Evolutionary conservation across 2,113 vertebrate species (phyloP).

Genomic region (Chunga burmeisteri): DNA sequence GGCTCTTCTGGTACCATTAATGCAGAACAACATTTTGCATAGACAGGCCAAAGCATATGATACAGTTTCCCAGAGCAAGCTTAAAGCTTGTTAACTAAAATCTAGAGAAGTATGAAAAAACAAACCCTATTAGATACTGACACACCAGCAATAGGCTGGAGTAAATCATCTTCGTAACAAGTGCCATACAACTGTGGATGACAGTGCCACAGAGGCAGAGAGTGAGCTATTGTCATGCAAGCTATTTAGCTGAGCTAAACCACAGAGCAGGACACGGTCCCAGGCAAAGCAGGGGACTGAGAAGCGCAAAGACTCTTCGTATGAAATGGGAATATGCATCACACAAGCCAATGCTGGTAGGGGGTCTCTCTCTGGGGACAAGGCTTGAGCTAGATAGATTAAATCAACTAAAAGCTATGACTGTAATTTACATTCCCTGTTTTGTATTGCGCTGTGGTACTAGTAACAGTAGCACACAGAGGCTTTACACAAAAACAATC

Average conservation of each 20-base stretch:
- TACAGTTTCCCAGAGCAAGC: background rate
- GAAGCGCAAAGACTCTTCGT: conserved; percentile 10
- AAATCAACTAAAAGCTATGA: conserved; percentile 43
- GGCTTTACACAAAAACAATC: background rate
- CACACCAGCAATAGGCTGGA: background rate
- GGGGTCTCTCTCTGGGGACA: conserved; percentile 12
- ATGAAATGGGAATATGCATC: background rate
- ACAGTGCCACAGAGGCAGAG: background rate
- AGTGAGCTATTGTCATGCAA: background rate
- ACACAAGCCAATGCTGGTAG: background rate
- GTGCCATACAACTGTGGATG: background rate
- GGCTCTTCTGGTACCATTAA: background rate
- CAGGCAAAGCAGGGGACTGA: background rate
- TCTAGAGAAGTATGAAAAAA: background rate
- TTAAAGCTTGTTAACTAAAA: conserved; percentile 3
- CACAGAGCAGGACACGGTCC: background rate
- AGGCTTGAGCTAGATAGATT: conserved; percentile 27
- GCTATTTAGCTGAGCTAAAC: background rate
- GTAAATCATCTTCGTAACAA: background rate
- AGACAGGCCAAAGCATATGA: background rate
- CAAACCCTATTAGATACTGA: background rate
- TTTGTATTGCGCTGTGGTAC: background rate
- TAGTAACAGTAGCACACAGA: conserved; percentile 1
- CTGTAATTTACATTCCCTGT: conserved; percentile 33
- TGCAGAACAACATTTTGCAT: background rate